phyloP scores from a whole-genome alignment of 2,797 vertebrate species.

The Cynopterus sphinx region DNA sequence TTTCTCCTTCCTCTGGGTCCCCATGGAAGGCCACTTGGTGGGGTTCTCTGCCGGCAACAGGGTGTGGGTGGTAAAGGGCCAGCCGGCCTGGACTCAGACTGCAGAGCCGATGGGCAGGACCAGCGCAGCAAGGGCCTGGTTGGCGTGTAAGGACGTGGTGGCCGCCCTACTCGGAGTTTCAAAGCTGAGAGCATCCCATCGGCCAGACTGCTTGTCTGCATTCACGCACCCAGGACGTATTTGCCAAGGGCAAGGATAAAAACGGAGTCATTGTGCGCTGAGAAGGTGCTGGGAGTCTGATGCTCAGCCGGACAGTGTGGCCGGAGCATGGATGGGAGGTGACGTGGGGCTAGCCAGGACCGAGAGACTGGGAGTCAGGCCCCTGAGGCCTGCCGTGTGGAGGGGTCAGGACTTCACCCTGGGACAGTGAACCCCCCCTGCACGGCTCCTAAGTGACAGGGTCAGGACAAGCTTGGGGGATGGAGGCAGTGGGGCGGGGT shows the following conservation, averaged over 20 bases:
- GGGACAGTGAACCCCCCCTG: neutral
- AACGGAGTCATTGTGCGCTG: rapidly evolving
- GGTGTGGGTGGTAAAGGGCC: neutral
- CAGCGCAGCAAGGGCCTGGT: rapidly evolving
- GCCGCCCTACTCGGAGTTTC: too few relatives aligned
- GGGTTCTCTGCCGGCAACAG: neutral
- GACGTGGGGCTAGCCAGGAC: neutral
- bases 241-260: rapidly evolving
- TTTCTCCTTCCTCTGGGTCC: neutral
- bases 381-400: rapidly evolving
- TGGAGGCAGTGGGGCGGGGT: neutral
- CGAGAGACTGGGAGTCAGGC: neutral
- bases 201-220: neutral
- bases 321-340: neutral
- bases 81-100: rapidly evolving
- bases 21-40: rapidly evolving
- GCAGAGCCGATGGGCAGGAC: neutral
- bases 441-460: neutral
- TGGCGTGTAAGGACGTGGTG: rapidly evolving
- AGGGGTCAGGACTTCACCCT: neutral
- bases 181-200: rapidly evolving
- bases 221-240: rapidly evolving
- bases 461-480: neutral
- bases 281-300: neutral
- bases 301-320: rapidly evolving